phyloP scores from a whole-genome alignment of 35 echinoderm and acorn worm species.

The Ophiothrix spiculata region DNA sequence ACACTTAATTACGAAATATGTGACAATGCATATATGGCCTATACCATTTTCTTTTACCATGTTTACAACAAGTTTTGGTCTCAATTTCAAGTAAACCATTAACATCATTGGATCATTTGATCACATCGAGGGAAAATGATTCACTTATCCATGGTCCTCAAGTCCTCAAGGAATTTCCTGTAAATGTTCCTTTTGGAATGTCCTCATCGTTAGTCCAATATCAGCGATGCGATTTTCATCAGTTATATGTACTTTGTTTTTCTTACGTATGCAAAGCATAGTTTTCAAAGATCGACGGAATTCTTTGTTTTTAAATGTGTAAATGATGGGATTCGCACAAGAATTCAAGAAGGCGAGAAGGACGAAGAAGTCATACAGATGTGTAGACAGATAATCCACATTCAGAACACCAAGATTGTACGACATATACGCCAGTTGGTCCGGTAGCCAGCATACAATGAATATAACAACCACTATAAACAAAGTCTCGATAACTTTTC shows the following conservation, averaged over 20 bases:
- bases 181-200: too few species aligned
- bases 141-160: too few species aligned
- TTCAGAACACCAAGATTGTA: conserved; percentile 63
- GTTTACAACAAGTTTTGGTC: too few species aligned
- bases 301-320: conserved; percentile 64
- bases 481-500: conserved; percentile 66
- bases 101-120: too few species aligned
- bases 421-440: conserved; percentile 54
- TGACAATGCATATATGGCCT: too few species aligned
- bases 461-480: conserved; percentile 81
- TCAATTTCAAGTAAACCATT: too few species aligned
- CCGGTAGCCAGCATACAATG: conserved; percentile 79
- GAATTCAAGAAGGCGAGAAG: conserved; percentile 77
- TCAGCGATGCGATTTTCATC: background rate
- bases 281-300: conserved; percentile 52
- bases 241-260: background rate
- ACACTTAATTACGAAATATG: too few species aligned
- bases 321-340: conserved; percentile 92
- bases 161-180: too few species aligned
- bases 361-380: conserved; percentile 54
- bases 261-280: background rate
- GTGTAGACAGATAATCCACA: conserved; percentile 36
- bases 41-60: too few species aligned
- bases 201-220: background rate
- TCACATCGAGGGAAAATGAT: too few species aligned